Base-by-base conservation (phyloP, 1,140 invertebrate species). In the Brachionus rubens region DNA sequence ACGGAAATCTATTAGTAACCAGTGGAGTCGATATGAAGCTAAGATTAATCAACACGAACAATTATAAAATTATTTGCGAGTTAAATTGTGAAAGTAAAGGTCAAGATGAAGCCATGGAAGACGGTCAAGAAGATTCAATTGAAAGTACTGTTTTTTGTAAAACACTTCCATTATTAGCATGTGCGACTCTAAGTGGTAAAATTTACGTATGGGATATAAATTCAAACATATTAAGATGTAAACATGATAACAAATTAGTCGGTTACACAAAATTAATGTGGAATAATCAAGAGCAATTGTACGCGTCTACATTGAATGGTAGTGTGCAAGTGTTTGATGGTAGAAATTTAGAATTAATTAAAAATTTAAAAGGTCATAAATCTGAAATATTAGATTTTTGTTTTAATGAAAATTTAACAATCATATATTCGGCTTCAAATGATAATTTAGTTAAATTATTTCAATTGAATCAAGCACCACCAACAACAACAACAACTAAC, bases 391-490 rank as follows among this genome's bases (percentile, higher is more conserved):
- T 65, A 65, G 59, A 65, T n/a, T 65, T 65, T 65, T 65, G 59
- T 43, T 43, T 65, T 26, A 65, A 65, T 41, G 59, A 65, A 21
- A 36, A 65, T 24, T 65, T 41, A 65, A 65, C 36, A 21, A 65
- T 65, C 43, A 43, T 65, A 24, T 65, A 65, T 65, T 43, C 59
- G 30, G 59, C 59, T 65, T 65, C 59, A 28, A 65, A 65, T 65
- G 59, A 65, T 65, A 65, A 65, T 65, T 65, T 65, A 43, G 59
- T 41, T 65, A 65, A 65, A 65, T 24, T 65, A 65, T 65, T 65
- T 65, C 33, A 65, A 43, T 41, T 65, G 30, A 43, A 24, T 24
- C 43, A 65, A 65, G 43, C 6, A 28, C 19, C 36, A 5, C 4
- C 5, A 7, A 10, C 52, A 54, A 43, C 41, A 12, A 43, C 10